These are phyloP conservation scores for Hyla sarda DNA, from an alignment of 2,113 vertebrate species.

Conservation along the genomic window DNA sequence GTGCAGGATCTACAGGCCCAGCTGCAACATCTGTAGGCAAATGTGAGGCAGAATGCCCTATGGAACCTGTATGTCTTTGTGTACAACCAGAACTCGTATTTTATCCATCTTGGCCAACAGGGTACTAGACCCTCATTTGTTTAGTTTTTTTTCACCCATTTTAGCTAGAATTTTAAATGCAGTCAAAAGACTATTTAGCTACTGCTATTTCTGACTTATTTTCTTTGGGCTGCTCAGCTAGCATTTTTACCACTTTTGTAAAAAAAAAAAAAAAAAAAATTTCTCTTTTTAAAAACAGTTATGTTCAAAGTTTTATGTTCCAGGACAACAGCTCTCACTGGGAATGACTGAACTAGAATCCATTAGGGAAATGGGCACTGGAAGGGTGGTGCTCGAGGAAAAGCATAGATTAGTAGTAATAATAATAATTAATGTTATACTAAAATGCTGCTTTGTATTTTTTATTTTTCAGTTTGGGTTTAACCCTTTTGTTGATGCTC, in stretches of 20 bases:
- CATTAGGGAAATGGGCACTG: constrained; percentile 9
- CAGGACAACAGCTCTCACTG: neutral
- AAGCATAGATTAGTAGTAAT: constrained; percentile 24
- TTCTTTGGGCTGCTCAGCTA: too few species aligned
- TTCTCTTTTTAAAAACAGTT: neutral
- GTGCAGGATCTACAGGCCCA: too few species aligned
- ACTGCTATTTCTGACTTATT: neutral
- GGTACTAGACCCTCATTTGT: too few species aligned
- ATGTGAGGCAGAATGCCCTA: too few species aligned
- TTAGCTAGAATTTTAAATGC: too few species aligned
- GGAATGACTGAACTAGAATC: constrained; percentile 25
- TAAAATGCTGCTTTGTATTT: constrained; percentile 42
- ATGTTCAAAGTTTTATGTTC: constrained; percentile 12
- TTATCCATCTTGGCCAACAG: too few species aligned
- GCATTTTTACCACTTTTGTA: too few species aligned
- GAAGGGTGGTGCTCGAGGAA: neutral
- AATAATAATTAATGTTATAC: constrained; percentile 25
- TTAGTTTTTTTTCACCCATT: too few species aligned
- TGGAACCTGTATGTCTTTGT: too few species aligned
- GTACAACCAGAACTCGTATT: too few species aligned
- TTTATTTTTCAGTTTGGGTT: constrained; percentile 31
- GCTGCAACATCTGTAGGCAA: too few species aligned
- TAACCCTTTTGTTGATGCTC: constrained; percentile 55
- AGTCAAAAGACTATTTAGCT: too few species aligned
- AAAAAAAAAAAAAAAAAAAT: neutral